phyloP scores from a whole-genome alignment of 2,888 invertebrate species.

The Lasius platythorax region DNA sequence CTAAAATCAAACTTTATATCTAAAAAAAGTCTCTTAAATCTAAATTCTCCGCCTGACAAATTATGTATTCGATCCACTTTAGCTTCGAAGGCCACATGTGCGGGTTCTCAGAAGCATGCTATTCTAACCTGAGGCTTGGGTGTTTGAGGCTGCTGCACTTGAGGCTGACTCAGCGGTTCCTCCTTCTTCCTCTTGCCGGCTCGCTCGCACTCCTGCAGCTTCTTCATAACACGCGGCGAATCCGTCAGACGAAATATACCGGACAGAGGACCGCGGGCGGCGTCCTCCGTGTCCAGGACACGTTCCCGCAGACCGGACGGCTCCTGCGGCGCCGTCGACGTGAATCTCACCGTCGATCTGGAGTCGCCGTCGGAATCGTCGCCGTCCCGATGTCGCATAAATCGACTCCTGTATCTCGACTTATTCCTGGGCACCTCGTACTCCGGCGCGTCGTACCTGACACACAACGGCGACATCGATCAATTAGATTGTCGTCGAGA shows the following conservation, averaged over 20 bases:
- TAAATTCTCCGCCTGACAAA: background rate
- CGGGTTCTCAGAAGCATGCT: background rate
- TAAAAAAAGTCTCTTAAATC: background rate
- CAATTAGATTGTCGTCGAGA: constrained; percentile 22
- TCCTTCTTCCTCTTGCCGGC: constrained; percentile 92
- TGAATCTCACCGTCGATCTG: constrained; percentile 89
- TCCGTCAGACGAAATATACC: constrained; percentile 95
- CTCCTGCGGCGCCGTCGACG: constrained; percentile 85
- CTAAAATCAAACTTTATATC: background rate
- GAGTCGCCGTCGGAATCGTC: constrained; percentile 93
- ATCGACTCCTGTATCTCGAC: constrained; percentile 84
- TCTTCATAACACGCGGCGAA: constrained; percentile 95
- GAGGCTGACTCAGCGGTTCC: constrained; percentile 87
- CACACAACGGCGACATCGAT: background rate
- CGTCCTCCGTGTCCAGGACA: constrained; percentile 96
- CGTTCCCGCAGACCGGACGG: constrained; percentile 87
- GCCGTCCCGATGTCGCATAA: constrained; percentile 88
- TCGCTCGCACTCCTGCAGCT: constrained; percentile 93
- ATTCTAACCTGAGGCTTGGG: constrained; percentile 86
- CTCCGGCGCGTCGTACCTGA: constrained; percentile 84
- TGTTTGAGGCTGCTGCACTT: constrained; percentile 86
- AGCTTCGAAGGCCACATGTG: constrained; percentile 16
- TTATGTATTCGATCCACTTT: background rate
- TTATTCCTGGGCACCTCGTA: constrained; percentile 84
- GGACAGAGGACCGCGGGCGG: constrained; percentile 94